phyloP scores from a whole-genome alignment of 2,888 invertebrate genomes.

The Tipula vernalis region DNA sequence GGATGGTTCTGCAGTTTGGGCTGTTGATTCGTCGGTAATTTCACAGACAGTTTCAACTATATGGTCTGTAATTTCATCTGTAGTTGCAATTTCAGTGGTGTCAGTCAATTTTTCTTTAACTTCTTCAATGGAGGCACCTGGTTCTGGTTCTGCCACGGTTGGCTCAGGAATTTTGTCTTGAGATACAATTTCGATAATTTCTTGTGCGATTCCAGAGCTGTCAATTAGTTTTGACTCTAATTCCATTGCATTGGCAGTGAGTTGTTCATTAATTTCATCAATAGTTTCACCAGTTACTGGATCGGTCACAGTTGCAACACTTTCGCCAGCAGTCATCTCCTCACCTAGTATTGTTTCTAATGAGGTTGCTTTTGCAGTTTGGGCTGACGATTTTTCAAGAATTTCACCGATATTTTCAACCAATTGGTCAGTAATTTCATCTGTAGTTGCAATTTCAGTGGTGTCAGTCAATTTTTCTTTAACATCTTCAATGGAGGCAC shows the following conservation, averaged over 20 bases:
- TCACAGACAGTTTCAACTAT: background rate
- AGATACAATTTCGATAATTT: too few species aligned
- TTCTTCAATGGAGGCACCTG: background rate
- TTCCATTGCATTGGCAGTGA: background rate
- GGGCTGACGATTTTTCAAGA: background rate
- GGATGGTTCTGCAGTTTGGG: background rate
- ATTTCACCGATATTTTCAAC: background rate
- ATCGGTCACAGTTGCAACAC: background rate
- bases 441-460: background rate
- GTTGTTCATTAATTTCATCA: background rate
- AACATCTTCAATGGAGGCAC: background rate
- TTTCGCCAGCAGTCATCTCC: background rate
- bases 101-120: background rate
- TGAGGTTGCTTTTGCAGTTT: background rate
- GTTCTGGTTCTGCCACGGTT: background rate
- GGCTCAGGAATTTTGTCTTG: too few species aligned
- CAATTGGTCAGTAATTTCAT: background rate
- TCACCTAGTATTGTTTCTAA: background rate
- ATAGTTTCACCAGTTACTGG: background rate
- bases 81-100: background rate
- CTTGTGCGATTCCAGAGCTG: too few species aligned
- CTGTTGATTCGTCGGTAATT: background rate
- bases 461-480: background rate
- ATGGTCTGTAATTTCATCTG: background rate
- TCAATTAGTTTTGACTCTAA: background rate